Percentiles rank a stretch among this genome's conserved stretches.
Conservation (phyloP, 2,113 vertebrate genomes). For the Macrotus californicus region DNA sequence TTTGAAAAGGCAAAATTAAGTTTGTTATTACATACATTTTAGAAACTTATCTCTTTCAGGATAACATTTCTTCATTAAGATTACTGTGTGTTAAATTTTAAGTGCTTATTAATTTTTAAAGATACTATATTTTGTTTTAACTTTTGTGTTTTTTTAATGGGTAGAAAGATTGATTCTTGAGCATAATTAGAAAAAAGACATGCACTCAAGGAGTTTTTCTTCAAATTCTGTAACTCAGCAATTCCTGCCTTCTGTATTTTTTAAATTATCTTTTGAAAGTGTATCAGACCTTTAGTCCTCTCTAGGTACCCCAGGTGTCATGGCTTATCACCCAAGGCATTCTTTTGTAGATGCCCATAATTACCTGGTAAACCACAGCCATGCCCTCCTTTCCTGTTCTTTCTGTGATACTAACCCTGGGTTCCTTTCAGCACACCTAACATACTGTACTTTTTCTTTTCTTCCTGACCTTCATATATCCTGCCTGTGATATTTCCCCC, state of each 20-base stretch:
- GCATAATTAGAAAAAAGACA: not conserved
- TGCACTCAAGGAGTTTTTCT: not conserved
- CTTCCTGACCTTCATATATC: not conserved
- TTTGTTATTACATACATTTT: constrained; percentile 34
- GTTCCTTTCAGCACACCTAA: not conserved
- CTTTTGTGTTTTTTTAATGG: not conserved
- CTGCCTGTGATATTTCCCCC: not conserved
- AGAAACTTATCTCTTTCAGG: not conserved
- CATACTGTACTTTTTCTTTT: not conserved
- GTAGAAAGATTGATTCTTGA: not conserved
- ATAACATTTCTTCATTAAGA: not conserved
- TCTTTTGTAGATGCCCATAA: not conserved
- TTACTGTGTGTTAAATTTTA: constrained; percentile 33
- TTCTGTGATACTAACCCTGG: not conserved
- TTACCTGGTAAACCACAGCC: not conserved
- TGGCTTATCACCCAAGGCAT: not conserved
- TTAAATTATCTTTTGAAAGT: not conserved
- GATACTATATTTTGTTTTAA: constrained; percentile 9
- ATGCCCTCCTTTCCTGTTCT: not conserved
- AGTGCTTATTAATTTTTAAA: constrained; percentile 40
- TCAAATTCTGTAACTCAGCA: not conserved
- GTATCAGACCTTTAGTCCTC: not conserved
- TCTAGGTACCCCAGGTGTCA: not conserved
- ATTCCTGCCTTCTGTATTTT: not conserved
- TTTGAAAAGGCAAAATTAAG: constrained; percentile 35